Evolutionary conservation across 2,888 invertebrate genomes (phyloP), one percentile per base, ranked within the genome.

Genomic region (Petrolisthes manimaculis): DNA sequence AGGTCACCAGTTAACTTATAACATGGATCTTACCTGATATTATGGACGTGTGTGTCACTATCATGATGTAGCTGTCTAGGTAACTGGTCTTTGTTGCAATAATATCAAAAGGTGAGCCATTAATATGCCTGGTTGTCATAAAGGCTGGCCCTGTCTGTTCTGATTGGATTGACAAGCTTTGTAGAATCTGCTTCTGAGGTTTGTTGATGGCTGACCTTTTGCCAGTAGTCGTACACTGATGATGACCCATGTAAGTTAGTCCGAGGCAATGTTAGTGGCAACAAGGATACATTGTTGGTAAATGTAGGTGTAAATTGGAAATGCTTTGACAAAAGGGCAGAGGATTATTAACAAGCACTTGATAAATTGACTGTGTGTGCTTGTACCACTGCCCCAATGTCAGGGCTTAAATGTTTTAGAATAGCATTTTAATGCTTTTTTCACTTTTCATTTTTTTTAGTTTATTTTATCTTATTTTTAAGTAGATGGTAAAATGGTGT

Each of bases 181-280:
- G 61, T 86, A 82, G 82, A 75, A 82, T 75, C 82, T 86, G 86
- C 86, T 82, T 79, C 74, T 61, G 71, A 74, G 81, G 84, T 75
- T 80, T 81, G 79, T 79, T 84, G 84, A 84, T 88, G 88, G 88
- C 88, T 77, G 84, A 88, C 80, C 81, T 80, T 88, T 84, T 88
- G 88, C 84, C 79, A 84, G 80, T 88, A 88, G 88, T 88, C 88
- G 84, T 88, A 88, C 88, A 88, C 88, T 88, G 88, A 88, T 82
- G 83, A 86, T 89, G 89, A 89, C 85, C 85, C 85, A 82, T 89
- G 89, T 89, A 89, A 85, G 81, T 89, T 85, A 89, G 85, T 89
- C 85, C 85, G 89, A 89, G 89, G 85, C 89, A 89, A 89, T 89
- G 89, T 89, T 89, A 86, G 86, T 89, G 89, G 89, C 89, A 88